Evolutionary conservation across 2,113 vertebrate species (phyloP).

Genomic region (Copsychus sechellarum): DNA sequence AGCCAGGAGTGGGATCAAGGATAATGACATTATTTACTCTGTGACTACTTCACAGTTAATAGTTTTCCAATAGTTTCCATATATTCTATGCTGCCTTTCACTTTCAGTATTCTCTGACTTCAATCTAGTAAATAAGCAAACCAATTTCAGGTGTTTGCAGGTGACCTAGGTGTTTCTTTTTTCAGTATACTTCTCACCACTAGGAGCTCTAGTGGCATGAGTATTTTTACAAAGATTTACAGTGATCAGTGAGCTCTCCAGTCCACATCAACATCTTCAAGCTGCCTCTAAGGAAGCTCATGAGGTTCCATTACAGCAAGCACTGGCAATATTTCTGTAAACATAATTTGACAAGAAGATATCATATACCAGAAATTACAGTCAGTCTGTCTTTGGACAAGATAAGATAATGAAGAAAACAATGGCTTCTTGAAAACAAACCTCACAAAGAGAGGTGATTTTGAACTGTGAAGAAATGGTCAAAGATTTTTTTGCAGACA

Average conservation of each 20-base stretch:
- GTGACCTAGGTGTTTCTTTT: neutral
- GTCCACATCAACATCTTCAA: neutral
- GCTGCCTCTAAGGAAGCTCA: neutral
- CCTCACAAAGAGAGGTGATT: neutral
- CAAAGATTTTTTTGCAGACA: neutral
- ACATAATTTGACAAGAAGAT: neutral
- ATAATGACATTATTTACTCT: neutral
- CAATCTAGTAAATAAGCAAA: neutral
- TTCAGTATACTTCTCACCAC: neutral
- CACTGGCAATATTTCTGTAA: neutral
- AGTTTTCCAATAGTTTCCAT: neutral
- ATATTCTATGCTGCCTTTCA: neutral
- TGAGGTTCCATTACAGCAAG: neutral
- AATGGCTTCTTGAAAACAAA: neutral
- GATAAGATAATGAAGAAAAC: neutral
- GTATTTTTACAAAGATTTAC: neutral
- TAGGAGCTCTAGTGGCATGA: neutral
- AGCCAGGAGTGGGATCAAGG: neutral
- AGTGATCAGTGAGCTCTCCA: neutral
- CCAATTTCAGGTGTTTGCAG: neutral
- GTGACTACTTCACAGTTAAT: neutral
- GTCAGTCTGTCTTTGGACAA: neutral
- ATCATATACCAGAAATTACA: neutral
- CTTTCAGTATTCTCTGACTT: neutral
- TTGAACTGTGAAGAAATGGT: neutral